Evolutionary conservation across 2,797 vertebrate species (phyloP), one percentile per base, ranked within the genome.

Genomic region (Chelon labrosus): DNA sequence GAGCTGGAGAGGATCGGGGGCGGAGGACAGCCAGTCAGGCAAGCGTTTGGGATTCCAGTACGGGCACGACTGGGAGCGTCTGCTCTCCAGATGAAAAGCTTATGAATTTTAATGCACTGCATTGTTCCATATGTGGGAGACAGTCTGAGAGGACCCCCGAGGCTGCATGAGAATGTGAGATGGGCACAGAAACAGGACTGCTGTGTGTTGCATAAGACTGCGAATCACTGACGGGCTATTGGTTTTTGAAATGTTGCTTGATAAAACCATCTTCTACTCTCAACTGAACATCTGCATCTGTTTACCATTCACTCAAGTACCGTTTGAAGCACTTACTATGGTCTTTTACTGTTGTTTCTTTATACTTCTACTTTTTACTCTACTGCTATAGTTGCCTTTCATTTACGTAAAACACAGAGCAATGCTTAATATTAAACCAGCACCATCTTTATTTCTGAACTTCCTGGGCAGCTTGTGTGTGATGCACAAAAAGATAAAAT

Each of bases 91-190:
- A 85, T 88, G 82, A 84, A 85, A 87, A 84, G 71, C 84, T 41
- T 65, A 92, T 94, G 89, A 92, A 94, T 94, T 93, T 91, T 91
- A 90, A 95, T 94, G 89, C 61, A 12, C 71, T 67, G 59, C 84
- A 90, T 91, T 88, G 80, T 93, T 89, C 60, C 79, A 73, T 53
- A 83, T 85, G 94, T 94, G 91, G 94, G 93, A 90, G 89, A 75
- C 37, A 27, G 75, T 83, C 76, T 88, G 83, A 88, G 82, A 84
- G 79, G 51, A 82, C 59, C 64, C 82, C 90, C 55, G 75, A 88
- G 82, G 75, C 80, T 80, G 71, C 20, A 59, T 84, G 85, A 77
- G 84, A 75, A 69, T 83, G 73, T 67, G 67, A 90, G 62, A 66
- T 76, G 75, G 66, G 49, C 82, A 77, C 65, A 77, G 79, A 74